Conservation (phyloP, 2,888 invertebrate genomes). For the Archaeoteleia sp. region DNA sequence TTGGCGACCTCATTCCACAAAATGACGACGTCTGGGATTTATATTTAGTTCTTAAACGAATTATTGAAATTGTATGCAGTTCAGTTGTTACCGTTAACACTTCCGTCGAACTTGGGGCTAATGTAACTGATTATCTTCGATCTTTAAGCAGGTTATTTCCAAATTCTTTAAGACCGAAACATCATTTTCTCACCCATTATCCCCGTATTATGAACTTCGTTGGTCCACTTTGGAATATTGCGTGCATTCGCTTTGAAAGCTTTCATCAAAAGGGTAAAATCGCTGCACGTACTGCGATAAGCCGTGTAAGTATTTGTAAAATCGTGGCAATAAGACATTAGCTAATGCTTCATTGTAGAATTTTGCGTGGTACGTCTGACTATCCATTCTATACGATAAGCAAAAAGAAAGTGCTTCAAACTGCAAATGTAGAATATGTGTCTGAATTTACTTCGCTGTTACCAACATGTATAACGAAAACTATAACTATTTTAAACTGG, state of each 20-base stretch:
- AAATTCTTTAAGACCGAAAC: slow-evolving; percentile 47
- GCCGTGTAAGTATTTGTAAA: not conserved
- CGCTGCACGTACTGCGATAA: not conserved
- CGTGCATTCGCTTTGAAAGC: not conserved
- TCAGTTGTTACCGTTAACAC: slow-evolving; percentile 18
- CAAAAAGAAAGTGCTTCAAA: too few species aligned
- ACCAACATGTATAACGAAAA: too few species aligned
- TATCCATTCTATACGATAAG: too few species aligned
- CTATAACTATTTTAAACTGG: too few species aligned
- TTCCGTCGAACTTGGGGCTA: slow-evolving; percentile 18
- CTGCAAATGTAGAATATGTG: too few species aligned
- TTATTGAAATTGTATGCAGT: slow-evolving; percentile 34
- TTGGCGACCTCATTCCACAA: slow-evolving; percentile 37
- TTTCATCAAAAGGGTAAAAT: not conserved
- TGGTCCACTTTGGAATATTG: not conserved
- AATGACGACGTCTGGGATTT: slow-evolving; percentile 44
- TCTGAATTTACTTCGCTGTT: too few species aligned
- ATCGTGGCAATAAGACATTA: not conserved
- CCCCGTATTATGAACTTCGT: not conserved
- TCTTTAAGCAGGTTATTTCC: slow-evolving; percentile 25
- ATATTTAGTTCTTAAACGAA: slow-evolving; percentile 30
- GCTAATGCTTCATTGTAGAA: not conserved
- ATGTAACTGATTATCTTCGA: slow-evolving; percentile 39
- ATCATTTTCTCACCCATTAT: slow-evolving; percentile 50
- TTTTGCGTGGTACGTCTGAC: not conserved